Percentiles rank a stretch among this genome's conserved stretches.
These are phyloP conservation scores for Thalassarche chlororhynchos DNA, from an alignment of 2,113 vertebrate species.

Conservation along the genomic window DNA sequence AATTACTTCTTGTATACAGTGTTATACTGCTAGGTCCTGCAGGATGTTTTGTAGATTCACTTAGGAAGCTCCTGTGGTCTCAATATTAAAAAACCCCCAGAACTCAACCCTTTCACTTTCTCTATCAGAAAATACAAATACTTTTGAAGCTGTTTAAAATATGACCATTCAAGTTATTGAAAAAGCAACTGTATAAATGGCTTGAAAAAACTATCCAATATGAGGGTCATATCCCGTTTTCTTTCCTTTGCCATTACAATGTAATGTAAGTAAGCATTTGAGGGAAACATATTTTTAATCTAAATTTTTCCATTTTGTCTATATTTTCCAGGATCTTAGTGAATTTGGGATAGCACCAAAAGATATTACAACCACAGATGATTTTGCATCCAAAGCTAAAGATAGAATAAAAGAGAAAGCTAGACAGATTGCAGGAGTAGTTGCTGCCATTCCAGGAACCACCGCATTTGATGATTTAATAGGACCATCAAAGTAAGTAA, in stretches of 20 bases:
- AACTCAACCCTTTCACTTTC: neutral
- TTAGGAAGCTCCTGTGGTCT: neutral
- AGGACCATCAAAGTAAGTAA: conserved; percentile 84
- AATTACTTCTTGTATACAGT: neutral
- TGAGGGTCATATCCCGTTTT: neutral
- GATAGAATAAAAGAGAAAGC: conserved; percentile 86
- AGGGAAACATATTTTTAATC: neutral
- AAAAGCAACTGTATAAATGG: neutral
- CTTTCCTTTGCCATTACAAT: neutral
- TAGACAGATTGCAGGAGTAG: conserved; percentile 78
- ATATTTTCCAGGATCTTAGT: conserved; percentile 84
- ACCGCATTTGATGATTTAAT: conserved; percentile 89
- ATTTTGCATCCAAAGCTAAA: conserved; percentile 87
- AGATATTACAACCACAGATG: conserved; percentile 87
- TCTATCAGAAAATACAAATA: neutral
- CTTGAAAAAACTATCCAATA: neutral
- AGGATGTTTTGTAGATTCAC: neutral
- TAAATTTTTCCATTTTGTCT: neutral
- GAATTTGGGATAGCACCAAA: conserved; percentile 95
- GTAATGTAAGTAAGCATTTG: neutral
- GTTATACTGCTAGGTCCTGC: neutral
- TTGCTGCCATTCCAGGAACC: conserved; percentile 89
- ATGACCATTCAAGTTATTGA: neutral
- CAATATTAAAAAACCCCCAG: neutral
- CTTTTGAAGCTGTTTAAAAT: neutral